Percentiles rank a stretch among this genome's conserved stretches.
These are phyloP conservation scores for Elanoides forficatus DNA, from an alignment of 2,113 vertebrate species.

Conservation along the genomic window DNA sequence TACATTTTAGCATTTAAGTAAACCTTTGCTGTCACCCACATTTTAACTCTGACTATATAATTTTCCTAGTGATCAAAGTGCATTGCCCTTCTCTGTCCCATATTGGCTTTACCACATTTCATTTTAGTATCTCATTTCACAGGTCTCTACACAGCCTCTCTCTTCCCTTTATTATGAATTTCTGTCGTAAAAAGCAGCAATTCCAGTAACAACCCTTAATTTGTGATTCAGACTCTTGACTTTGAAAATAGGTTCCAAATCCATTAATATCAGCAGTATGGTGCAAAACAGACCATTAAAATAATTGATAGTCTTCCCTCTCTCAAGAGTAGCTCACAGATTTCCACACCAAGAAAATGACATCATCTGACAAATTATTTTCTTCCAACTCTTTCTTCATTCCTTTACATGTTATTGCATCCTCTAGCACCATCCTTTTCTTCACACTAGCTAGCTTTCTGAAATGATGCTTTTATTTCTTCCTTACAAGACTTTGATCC, in stretches of 20 bases:
- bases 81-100: background rate
- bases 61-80: background rate
- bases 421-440: background rate
- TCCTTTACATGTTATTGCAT: background rate
- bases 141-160: background rate
- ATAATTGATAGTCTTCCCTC: background rate
- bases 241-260: constrained; percentile 35
- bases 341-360: background rate
- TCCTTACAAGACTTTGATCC: background rate
- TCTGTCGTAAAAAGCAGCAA: background rate
- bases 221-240: constrained; percentile 10
- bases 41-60: background rate
- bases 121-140: constrained; percentile 2
- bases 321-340: background rate
- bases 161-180: background rate
- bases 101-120: background rate
- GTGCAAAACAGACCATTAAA: constrained; percentile 23
- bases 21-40: background rate
- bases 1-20: background rate
- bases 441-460: background rate
- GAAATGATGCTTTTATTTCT: background rate
- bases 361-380: background rate
- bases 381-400: background rate
- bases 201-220: constrained; percentile 34
- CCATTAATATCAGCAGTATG: background rate